Conservation (phyloP, 2,113 vertebrate genomes). For the Trichomycterus rosablanca region DNA sequence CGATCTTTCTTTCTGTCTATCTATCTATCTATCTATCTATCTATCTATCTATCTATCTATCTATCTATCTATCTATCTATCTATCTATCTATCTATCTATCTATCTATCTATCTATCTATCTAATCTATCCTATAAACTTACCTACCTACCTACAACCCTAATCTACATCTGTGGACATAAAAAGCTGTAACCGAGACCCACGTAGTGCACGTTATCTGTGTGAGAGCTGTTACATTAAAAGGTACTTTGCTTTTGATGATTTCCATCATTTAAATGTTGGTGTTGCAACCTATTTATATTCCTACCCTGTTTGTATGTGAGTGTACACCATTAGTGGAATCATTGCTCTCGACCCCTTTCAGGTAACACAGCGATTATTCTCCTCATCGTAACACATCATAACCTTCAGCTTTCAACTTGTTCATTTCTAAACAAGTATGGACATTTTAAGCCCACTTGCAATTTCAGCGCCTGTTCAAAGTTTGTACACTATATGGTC, state of each 20-base stretch:
- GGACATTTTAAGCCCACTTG: slow-evolving; percentile 15
- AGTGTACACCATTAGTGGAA: slow-evolving; percentile 22
- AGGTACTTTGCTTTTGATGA: slow-evolving; percentile 26
- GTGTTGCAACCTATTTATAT: slow-evolving; percentile 29
- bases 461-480: not conserved
- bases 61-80: not conserved
- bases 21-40: too few relatives aligned
- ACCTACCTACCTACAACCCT: too few relatives aligned
- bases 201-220: not conserved
- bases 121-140: too few relatives aligned
- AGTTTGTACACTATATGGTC: too few relatives aligned
- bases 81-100: too few relatives aligned
- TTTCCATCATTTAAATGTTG: slow-evolving; percentile 4
- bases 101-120: too few relatives aligned
- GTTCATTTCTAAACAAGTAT: too few relatives aligned
- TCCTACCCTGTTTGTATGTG: slow-evolving; percentile 25
- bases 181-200: not conserved
- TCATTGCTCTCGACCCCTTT: slow-evolving; percentile 36
- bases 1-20: too few relatives aligned
- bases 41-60: too few relatives aligned
- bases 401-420: too few relatives aligned
- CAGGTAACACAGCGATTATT: slow-evolving; percentile 34
- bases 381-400: slow-evolving; percentile 26
- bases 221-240: slow-evolving; percentile 31
- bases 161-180: not conserved